These are phyloP conservation scores for Platysternon megacephalum DNA, from an alignment of 2,113 vertebrate genomes.

Conservation along the genomic window DNA sequence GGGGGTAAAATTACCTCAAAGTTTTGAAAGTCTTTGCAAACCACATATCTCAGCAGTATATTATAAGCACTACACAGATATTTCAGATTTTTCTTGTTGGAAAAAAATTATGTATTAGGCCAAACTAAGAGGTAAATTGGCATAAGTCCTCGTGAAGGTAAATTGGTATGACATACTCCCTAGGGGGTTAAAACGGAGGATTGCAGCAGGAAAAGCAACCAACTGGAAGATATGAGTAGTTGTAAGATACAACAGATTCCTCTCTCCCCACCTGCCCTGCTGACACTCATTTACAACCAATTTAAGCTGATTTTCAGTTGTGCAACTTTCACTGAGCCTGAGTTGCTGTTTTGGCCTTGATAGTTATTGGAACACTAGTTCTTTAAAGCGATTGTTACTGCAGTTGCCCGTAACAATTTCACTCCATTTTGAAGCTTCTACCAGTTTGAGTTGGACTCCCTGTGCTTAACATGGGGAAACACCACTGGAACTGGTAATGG, in stretches of 20 bases:
- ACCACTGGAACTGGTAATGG: conserved; percentile 28
- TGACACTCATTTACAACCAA: neutral
- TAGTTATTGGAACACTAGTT: neutral
- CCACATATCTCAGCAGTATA: neutral
- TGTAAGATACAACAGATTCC: neutral
- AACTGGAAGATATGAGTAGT: neutral
- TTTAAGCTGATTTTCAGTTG: neutral
- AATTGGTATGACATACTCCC: conserved; percentile 40
- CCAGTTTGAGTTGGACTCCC: neutral
- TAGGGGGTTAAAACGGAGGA: neutral
- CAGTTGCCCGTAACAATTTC: neutral
- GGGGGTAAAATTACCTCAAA: neutral
- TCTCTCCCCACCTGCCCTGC: neutral
- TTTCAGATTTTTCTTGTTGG: neutral
- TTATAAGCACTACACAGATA: neutral
- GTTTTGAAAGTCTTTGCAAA: conserved; percentile 15
- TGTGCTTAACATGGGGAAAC: neutral
- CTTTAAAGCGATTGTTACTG: neutral
- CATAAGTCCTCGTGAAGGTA: conserved; percentile 21
- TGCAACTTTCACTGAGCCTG: neutral
- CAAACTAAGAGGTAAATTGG: neutral
- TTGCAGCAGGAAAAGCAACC: neutral
- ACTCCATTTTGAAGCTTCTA: neutral
- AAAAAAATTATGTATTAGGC: neutral
- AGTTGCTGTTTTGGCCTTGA: neutral